Base-by-base conservation (phyloP, 1,140 invertebrate species). In the Vollenhovia emeryi region DNA sequence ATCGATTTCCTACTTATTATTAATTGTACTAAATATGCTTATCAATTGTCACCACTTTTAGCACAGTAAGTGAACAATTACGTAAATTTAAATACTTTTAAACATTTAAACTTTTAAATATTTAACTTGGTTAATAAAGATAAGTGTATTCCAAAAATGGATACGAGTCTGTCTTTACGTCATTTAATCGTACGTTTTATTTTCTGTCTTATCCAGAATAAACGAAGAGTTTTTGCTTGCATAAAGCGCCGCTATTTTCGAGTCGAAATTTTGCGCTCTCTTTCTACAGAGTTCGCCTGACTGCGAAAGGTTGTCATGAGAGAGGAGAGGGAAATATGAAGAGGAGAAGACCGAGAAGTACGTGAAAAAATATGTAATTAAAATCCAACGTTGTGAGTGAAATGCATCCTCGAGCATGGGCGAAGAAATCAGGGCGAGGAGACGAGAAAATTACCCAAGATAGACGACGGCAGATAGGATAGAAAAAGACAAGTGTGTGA, bases 331-430 rank as follows among this genome's bases (percentile, higher is more conserved):
- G 13, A 1, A 27, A 52, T 33, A 66, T 18, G 43, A 80, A 45
- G 21, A 24, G 13, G 40, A 24, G 4, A 13, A 62, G 45, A 69
- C 40, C 8, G 66, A 24, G 33, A 45, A 59, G 24, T 43, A 52
- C 36, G 50, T 71, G 36, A 87, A 86, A 82, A 87, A 89, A 87
- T 80, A 86, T 89, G 73, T 89, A 89, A 89, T 87, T 89, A 89
- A 89, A 89, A 89, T 84, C 82, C 75, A 86, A 71, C 82, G 82
- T 69, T 79, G 50, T 71, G 74, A 30, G 45, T 66, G 71, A 86
- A 57, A 76, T 84, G 79, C 79, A 74, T 75, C 33, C n/a, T 76
- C 43, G 33, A 76, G 71, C 60, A 21, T 24, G 60, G 45, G 13
- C n/a, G 24, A 15, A 64, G 64, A 85, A 80, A 71, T 66, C 83